Conservation (phyloP, 2,113 vertebrate genomes). For the Phalacrocorax pelagicus region DNA sequence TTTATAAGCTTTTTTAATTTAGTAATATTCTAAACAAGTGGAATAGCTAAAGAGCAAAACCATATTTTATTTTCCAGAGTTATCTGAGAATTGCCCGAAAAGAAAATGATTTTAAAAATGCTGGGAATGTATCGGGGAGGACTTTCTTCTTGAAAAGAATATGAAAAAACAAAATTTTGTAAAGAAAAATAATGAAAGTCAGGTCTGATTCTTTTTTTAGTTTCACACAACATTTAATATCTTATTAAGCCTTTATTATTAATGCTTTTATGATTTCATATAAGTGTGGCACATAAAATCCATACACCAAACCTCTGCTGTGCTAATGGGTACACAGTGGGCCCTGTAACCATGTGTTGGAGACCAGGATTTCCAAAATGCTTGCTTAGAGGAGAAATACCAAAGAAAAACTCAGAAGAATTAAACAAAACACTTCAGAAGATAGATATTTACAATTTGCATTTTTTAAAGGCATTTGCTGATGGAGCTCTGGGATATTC, state of each 20-base stretch:
- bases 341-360: neutral
- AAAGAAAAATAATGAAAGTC: neutral
- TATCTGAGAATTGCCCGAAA: conserved; percentile 47
- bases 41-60: neutral
- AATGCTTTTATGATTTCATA: neutral
- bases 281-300: neutral
- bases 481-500: neutral
- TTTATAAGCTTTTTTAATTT: conserved; percentile 16
- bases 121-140: neutral
- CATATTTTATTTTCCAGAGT: conserved; percentile 20
- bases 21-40: conserved; percentile 14
- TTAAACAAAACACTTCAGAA: neutral
- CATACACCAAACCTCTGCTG: neutral
- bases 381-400: neutral
- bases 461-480: neutral
- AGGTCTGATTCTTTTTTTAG: neutral
- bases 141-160: neutral
- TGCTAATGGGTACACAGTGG: neutral
- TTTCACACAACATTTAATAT: neutral
- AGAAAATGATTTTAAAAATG: conserved; percentile 23
- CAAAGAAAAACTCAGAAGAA: neutral
- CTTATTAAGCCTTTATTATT: neutral
- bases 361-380: neutral
- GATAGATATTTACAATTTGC: neutral
- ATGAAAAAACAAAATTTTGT: neutral